These are phyloP conservation scores for Lophius piscatorius DNA, from an alignment of 2,113 vertebrate species.

Conservation along the genomic window DNA sequence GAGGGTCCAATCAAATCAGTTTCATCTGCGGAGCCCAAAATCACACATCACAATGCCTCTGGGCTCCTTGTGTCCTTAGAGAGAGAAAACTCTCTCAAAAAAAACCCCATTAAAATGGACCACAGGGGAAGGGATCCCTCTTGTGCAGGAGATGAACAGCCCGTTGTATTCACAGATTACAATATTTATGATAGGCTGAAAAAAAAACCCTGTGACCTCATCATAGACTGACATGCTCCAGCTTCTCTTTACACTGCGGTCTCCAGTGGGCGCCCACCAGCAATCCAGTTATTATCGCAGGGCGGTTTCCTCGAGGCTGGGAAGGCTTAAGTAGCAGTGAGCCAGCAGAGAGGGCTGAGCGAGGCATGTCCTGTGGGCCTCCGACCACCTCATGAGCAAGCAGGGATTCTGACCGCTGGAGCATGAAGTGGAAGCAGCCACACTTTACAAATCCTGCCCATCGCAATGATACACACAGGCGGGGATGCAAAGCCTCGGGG, in stretches of 20 bases:
- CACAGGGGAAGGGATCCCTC: too few species aligned
- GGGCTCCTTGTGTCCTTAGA: too few species aligned
- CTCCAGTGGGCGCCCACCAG: constrained; percentile 19
- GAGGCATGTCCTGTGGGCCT: constrained; percentile 47
- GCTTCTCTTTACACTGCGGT: constrained; percentile 27
- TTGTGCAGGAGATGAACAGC: too few species aligned
- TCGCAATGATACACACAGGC: constrained; percentile 26
- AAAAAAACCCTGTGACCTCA: constrained; percentile 22
- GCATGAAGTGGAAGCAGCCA: constrained; percentile 65
- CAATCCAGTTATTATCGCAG: constrained; percentile 36
- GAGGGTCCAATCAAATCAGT: too few species aligned
- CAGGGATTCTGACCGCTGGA: constrained; percentile 54
- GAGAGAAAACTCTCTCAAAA: too few species aligned
- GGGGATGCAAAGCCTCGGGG: constrained; percentile 47
- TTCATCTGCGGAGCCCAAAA: too few species aligned
- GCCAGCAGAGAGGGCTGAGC: constrained; percentile 20
- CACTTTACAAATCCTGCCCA: constrained; percentile 67
- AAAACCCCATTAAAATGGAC: too few species aligned
- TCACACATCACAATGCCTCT: too few species aligned
- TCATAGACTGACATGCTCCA: constrained; percentile 32
- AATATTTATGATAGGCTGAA: too few species aligned
- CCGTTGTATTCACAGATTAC: too few species aligned
- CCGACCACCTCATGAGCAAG: constrained; percentile 56
- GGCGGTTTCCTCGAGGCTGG: constrained; percentile 3
- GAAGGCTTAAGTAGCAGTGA: constrained; percentile 19